These are phyloP conservation scores for Apistogramma diplotaenia DNA, from an alignment of 2,113 vertebrate genomes.

Conservation along the genomic window DNA sequence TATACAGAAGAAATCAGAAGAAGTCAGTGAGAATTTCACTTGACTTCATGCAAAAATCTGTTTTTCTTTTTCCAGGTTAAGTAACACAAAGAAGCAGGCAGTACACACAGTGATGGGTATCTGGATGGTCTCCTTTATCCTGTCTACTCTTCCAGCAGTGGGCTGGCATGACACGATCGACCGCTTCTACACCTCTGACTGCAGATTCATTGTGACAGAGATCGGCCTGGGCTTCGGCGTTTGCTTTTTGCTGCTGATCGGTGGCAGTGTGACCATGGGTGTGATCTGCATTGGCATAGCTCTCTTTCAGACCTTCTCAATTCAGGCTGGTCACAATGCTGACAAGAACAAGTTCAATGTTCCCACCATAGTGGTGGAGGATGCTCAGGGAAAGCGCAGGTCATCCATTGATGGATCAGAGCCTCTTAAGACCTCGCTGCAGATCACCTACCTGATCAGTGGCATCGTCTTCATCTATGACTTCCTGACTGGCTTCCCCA, in stretches of 20 bases:
- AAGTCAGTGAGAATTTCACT: background rate
- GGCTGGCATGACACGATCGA: conserved; percentile 91
- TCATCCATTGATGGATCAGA: conserved; percentile 92
- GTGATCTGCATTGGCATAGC: conserved; percentile 87
- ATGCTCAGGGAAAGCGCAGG: conserved; percentile 89
- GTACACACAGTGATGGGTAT: conserved; percentile 94
- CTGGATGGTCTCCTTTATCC: conserved; percentile 95
- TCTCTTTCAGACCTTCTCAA: conserved; percentile 88
- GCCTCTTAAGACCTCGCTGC: conserved; percentile 86
- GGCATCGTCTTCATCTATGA: conserved; percentile 91
- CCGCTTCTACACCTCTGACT: conserved; percentile 89
- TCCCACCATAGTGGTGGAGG: conserved; percentile 92
- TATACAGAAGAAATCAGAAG: background rate
- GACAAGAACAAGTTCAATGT: conserved; percentile 86
- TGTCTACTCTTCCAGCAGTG: conserved; percentile 89
- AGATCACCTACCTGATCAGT: conserved; percentile 91
- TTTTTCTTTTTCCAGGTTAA: conserved; percentile 79
- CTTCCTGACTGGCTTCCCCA: conserved; percentile 89
- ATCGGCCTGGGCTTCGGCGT: conserved; percentile 92
- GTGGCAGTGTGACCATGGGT: conserved; percentile 87
- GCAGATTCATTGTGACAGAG: conserved; percentile 91
- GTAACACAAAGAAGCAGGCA: conserved; percentile 92
- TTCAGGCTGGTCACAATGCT: conserved; percentile 75
- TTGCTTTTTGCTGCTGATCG: conserved; percentile 90
- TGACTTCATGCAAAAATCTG: conserved; percentile 13